Evolutionary conservation across 2,888 invertebrate species (phyloP), one percentile per base, ranked within the genome.

Genomic region (Lissocephala sabroskyi): DNA sequence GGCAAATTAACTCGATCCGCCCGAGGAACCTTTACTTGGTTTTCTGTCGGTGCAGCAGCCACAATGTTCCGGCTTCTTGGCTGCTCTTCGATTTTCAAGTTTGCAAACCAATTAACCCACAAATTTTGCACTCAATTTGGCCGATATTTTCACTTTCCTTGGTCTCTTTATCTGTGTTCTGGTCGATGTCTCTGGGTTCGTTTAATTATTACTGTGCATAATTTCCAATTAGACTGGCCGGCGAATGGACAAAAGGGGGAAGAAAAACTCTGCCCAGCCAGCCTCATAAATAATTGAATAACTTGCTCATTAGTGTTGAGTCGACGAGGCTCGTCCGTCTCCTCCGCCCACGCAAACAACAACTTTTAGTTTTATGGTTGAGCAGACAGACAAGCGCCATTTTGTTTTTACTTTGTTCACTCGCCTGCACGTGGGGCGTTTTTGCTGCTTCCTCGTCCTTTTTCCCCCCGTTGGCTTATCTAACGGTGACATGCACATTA

Each of bases 81-180:
- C 23, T 5, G 23, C 23, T 5, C 23, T 23, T 23, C 7, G 3
- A 7, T 23, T 23, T 62, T 47, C 43, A 29, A 48, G 56, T 46
- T 58, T 62, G 56, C 33, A 48, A 73, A 56, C 48, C 62, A 67
- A 68, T 76, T 65, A 61, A 59, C 43, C 46, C 39, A 40, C 51
- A 61, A 61, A 76, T 76, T 71, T 61, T 49, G 55, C 68, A 65
- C 59, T 65, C 61, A 67, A 76, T 71, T 74, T 65, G 53, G n/a
- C n/a, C n/a, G n/a, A n/a, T n/a, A n/a, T n/a, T n/a, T n/a, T n/a
- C n/a, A n/a, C n/a, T n/a, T n/a, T n/a, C n/a, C n/a, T n/a, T n/a
- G n/a, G n/a, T n/a, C n/a, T n/a, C n/a, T 23, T 39, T 23, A 13
- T 33, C 35, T 18, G 28, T 23, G 7, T 23, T 33, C 1, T 33